phyloP scores from a whole-genome alignment of 2,113 vertebrate species.

The Rhinolophus ferrumequinum region DNA sequence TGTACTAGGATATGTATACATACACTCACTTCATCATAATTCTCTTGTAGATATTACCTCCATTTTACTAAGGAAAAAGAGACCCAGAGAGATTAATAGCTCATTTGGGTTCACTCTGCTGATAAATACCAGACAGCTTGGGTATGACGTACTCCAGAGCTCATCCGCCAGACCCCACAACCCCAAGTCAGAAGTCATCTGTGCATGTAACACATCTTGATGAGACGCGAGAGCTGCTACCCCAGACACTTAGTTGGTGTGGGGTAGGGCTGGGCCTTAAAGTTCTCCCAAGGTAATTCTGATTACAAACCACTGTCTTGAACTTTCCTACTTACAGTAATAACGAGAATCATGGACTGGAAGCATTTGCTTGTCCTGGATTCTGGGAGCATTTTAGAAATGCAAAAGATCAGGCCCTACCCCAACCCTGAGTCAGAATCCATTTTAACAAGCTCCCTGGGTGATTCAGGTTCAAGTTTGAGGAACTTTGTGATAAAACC shows the following conservation, averaged over 20 bases:
- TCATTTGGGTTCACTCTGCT: background rate
- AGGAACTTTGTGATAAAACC: background rate
- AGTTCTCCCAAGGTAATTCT: background rate
- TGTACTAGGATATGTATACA: background rate
- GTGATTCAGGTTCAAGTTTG: background rate
- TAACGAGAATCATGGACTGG: background rate
- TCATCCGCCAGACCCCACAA: background rate
- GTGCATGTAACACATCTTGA: background rate
- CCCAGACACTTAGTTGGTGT: background rate
- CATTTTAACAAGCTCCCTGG: background rate
- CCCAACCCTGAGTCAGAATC: background rate
- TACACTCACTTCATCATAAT: background rate
- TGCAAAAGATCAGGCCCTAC: background rate
- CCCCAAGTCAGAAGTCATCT: background rate
- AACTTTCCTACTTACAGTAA: background rate
- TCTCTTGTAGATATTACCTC: background rate
- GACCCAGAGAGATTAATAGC: background rate
- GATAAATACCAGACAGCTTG: background rate
- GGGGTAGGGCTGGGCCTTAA: too few species aligned
- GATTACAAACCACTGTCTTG: background rate
- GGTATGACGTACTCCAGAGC: background rate
- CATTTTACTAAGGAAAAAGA: background rate
- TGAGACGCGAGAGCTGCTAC: background rate
- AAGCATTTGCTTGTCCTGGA: background rate
- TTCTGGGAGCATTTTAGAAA: background rate